phyloP scores from a whole-genome alignment of 2,888 invertebrate genomes.

The Chrysopilus asiliformis region DNA sequence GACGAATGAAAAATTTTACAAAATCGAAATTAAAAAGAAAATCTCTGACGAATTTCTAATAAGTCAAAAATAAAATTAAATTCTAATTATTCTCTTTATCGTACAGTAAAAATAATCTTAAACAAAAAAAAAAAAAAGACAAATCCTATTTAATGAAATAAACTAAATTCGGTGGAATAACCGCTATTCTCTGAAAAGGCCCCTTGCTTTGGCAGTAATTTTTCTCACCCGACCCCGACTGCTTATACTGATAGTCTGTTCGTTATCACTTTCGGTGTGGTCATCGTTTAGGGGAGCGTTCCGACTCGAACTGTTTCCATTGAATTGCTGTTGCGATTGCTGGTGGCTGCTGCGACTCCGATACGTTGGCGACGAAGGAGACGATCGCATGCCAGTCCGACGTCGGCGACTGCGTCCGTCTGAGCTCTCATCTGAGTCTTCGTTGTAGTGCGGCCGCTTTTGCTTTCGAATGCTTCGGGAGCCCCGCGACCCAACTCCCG shows the following conservation, averaged over 20 bases:
- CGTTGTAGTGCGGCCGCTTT: slow-evolving; percentile 44
- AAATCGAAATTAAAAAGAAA: no score
- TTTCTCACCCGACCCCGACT: slow-evolving; percentile 75
- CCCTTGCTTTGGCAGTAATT: slow-evolving; percentile 65
- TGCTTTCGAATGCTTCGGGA: slow-evolving; percentile 25
- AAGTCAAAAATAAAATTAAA: no score
- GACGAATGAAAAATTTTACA: no score
- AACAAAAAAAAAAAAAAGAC: no score
- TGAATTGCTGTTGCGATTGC: background rate
- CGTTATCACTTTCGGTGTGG: slow-evolving; percentile 20
- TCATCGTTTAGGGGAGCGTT: slow-evolving; percentile 23
- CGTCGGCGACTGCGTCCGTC: slow-evolving; percentile 17
- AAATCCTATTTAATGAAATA: no score
- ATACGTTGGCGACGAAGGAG: slow-evolving; percentile 8
- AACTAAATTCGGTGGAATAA: slow-evolving; percentile 12
- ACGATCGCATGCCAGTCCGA: slow-evolving; percentile 8
- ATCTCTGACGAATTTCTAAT: no score
- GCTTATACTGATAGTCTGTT: slow-evolving; percentile 45
- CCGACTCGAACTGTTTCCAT: slow-evolving; percentile 4
- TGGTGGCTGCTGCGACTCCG: background rate
- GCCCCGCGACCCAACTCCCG: background rate
- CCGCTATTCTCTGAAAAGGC: slow-evolving; percentile 39
- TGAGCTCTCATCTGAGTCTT: slow-evolving; percentile 42
- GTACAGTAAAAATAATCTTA: no score
- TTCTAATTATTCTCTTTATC: no score